Percentiles rank a stretch among this genome's conserved stretches.
Evolutionary conservation across 1,140 invertebrate genomes (phyloP).

Genomic region (Eriocheir sinensis): DNA sequence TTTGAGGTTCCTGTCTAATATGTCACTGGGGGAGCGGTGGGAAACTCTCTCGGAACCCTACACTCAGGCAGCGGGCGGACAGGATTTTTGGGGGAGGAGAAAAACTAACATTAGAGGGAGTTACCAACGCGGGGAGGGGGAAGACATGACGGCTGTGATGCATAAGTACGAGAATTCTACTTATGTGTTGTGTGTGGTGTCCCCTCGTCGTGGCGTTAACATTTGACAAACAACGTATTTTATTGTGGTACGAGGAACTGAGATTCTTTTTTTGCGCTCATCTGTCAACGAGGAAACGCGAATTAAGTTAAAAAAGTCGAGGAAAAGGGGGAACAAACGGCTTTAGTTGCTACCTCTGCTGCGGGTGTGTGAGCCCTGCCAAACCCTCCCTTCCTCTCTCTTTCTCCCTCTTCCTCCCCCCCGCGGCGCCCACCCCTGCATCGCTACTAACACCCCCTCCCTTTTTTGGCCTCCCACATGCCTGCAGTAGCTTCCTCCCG

Average conservation of each 20-base stretch:
- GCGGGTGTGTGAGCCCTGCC: background rate
- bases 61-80: background rate
- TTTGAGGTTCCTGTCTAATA: conserved; percentile 15
- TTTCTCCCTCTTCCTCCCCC: too few relatives aligned
- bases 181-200: background rate
- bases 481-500: background rate
- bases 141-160: background rate
- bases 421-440: background rate
- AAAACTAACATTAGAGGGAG: conserved; percentile 24
- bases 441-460: background rate
- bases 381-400: background rate
- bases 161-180: background rate
- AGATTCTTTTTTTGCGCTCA: too few relatives aligned
- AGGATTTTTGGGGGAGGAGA: background rate
- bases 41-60: conserved; percentile 7
- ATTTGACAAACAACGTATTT: too few relatives aligned
- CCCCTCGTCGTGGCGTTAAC: background rate
- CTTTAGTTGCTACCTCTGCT: conserved; percentile 10
- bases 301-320: background rate
- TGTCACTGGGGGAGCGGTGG: background rate
- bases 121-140: conserved; percentile 1
- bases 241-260: background rate
- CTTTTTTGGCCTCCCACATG: background rate
- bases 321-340: background rate
- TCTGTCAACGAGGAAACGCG: background rate